Base-by-base conservation (phyloP, 2,888 invertebrate species). In the Epinotia nisella region DNA sequence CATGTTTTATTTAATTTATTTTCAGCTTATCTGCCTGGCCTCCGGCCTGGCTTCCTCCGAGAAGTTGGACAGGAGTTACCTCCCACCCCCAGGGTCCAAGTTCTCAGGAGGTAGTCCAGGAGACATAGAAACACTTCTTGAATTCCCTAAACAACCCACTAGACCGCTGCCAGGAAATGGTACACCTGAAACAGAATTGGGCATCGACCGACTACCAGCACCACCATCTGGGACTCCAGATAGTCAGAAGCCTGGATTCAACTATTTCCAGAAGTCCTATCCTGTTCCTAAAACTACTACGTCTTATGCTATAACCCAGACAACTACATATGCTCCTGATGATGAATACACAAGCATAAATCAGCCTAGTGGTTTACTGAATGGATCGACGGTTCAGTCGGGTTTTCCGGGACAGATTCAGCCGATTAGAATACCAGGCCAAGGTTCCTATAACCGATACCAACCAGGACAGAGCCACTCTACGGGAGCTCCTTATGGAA, bases 1-100 rank as follows among this genome's bases (percentile, higher is more conserved):
- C 35, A 35, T 35, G 35, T 35, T 1, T 35, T 35, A 1, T 35
- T 35, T 35, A 7, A 35, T 35, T 35, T 35, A 61, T 60, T 89
- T 90, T 56, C 87, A 92, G 92, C 74, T 91, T 39, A 49, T 87
- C n/a, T 74, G 75, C 77, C 74, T 87, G 75, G 83, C 80, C 59
- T 49, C 87, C 70, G 82, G 85, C 78, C 80, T 89, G 70, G 81
- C 78, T 17, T 77, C 79, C 19, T 77, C 86, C 3, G 90, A 90
- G 39, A 91, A 91, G 76, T 75, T 92, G 29, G 87, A 90, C 70
- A 81, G 87, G 59, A 84, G 82, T 0, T 92, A 92, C 60, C 84
- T 92, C 49, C 92, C 92, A 68, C 92, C 92, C 45, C 85, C 87
- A 1, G 88, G 87, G 71, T 85, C 89, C 1, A 82, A 87, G 73